Conservation (phyloP, 1,140 invertebrate species). For the Lordiphosa stackelbergi region DNA sequence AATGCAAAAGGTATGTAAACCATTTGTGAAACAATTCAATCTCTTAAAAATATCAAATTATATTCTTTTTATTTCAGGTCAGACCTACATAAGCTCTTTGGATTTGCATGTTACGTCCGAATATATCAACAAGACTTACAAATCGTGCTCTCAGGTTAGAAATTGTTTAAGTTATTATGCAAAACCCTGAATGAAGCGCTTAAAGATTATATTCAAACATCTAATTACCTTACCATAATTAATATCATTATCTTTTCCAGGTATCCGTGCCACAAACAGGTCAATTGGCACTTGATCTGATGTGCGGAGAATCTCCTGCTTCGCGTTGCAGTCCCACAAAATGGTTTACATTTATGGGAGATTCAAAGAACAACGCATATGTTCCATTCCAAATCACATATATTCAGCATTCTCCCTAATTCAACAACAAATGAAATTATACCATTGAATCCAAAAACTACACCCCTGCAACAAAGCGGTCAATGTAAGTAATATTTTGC, state of each 20-base stretch:
- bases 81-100: constrained; percentile 62
- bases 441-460: constrained; percentile 82
- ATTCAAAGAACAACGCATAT: constrained; percentile 80
- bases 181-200: too few relatives aligned
- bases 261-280: constrained; percentile 86
- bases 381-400: constrained; percentile 92
- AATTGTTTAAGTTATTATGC: constrained; percentile 12
- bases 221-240: background rate
- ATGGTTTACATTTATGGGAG: constrained; percentile 88
- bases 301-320: constrained; percentile 87
- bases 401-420: constrained; percentile 74
- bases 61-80: constrained; percentile 23
- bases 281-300: constrained; percentile 85
- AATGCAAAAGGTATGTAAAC: constrained; percentile 22
- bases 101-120: constrained; percentile 82
- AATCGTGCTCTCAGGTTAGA: constrained; percentile 88
- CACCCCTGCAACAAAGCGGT: constrained; percentile 83
- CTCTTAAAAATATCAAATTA: background rate
- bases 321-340: constrained; percentile 83
- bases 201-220: too few relatives aligned
- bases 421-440: constrained; percentile 77
- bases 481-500: constrained; percentile 79
- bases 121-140: constrained; percentile 86
- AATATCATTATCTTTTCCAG: constrained; percentile 53
- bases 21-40: too few relatives aligned